Evolutionary conservation across 64 coral and sea anemone species (phyloP).

Genomic region (Montipora capricornis): DNA sequence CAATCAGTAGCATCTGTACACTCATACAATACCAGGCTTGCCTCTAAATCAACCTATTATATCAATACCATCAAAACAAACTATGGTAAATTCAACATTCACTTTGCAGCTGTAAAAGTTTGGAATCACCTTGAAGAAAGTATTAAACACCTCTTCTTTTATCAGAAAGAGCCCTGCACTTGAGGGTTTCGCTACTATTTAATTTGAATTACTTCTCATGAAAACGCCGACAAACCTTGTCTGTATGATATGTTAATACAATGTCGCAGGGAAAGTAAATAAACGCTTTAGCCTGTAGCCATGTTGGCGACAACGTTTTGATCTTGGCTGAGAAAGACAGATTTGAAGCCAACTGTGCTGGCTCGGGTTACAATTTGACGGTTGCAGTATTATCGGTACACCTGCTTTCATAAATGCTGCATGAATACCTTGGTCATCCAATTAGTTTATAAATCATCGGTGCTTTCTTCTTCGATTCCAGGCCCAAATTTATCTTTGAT

Average conservation of each 20-base stretch:
- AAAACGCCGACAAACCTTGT: neutral
- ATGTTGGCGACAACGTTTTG: neutral
- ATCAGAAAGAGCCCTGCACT: neutral
- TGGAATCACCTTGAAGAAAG: no score
- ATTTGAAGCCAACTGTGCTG: neutral
- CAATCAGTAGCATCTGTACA: no score
- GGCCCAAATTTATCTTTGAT: constrained; percentile 5
- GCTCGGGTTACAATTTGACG: no score
- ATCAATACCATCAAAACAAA: no score
- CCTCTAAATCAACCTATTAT: no score
- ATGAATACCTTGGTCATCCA: neutral
- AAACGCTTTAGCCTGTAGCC: neutral
- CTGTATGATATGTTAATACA: neutral
- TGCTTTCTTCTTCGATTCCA: neutral
- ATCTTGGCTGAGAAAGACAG: neutral
- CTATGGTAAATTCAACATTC: no score
- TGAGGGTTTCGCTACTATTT: neutral
- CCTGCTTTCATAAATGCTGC: no score
- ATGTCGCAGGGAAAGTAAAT: neutral
- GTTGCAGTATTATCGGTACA: no score
- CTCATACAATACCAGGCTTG: no score
- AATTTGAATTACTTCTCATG: neutral
- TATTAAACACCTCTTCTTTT: neutral
- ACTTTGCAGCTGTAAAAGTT: no score
- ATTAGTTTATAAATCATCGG: neutral